Percentiles rank a stretch among this genome's conserved stretches.
phyloP scores from a whole-genome alignment of 2,797 vertebrate species.

The Spinibarbus caldwelli region DNA sequence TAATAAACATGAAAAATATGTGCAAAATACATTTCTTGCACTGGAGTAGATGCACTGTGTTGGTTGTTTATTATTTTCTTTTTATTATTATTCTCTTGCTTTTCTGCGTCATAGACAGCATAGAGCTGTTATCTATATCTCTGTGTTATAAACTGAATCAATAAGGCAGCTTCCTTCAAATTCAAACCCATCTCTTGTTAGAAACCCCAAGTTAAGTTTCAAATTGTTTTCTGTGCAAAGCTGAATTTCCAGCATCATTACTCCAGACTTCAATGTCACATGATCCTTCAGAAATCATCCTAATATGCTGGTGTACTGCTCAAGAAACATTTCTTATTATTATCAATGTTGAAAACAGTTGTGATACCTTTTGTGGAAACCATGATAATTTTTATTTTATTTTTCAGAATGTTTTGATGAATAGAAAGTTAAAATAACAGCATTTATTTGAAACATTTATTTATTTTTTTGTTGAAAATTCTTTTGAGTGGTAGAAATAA shows the following conservation, averaged over 20 bases:
- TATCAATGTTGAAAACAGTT: no score
- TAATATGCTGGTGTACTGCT: not conserved
- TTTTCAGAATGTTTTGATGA: no score
- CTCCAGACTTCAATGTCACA: no score
- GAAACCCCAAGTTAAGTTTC: not conserved
- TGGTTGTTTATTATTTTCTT: not conserved
- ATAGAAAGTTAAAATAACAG: no score
- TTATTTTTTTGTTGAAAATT: no score
- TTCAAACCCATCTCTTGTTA: not conserved
- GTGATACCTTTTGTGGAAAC: no score
- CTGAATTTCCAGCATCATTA: no score
- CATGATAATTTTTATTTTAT: no score
- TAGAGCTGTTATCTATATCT: not conserved
- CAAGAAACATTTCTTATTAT: no score
- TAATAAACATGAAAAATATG: constrained; percentile 15
- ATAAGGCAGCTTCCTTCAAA: not conserved
- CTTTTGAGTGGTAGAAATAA: not conserved
- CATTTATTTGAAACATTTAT: not conserved
- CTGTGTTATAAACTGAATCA: constrained; percentile 7
- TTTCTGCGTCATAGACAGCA: not conserved
- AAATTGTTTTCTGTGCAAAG: not conserved
- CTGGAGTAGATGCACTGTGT: not conserved
- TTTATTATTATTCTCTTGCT: not conserved
- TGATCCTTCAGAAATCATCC: not conserved
- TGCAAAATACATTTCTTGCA: not conserved